phyloP scores from a whole-genome alignment of 2,113 vertebrate genomes.

The Lonchura striata region DNA sequence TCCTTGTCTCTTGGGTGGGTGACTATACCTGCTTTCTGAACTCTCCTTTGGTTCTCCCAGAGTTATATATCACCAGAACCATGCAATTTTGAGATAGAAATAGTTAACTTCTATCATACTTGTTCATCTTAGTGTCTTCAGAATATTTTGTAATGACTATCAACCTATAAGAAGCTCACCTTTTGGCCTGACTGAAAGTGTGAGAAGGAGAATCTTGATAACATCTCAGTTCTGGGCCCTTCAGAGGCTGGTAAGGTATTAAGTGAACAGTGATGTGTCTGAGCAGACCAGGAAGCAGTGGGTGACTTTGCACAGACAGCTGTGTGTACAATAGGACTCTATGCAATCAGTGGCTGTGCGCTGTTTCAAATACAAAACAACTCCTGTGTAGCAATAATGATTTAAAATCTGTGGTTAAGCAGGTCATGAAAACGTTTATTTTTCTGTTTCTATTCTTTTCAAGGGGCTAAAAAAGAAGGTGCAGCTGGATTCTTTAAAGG shows the following conservation, averaged over 20 bases:
- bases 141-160: neutral
- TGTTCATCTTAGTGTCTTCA: neutral
- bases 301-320: neutral
- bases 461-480: constrained; percentile 95
- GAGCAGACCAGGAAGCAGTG: neutral
- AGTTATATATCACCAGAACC: rapidly evolving
- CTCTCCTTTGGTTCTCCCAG: neutral
- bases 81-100: neutral
- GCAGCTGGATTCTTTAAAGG: constrained; percentile 97
- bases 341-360: neutral
- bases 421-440: neutral
- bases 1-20: neutral
- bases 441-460: neutral
- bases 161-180: neutral
- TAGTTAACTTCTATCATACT: neutral
- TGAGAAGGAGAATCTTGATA: neutral
- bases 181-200: neutral
- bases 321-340: neutral
- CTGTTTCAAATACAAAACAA: neutral
- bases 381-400: neutral
- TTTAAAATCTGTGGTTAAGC: neutral
- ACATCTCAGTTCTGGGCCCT: neutral
- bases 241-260: neutral
- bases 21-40: neutral
- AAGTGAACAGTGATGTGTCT: neutral